Percentiles rank a stretch among this genome's conserved stretches.
phyloP scores from a whole-genome alignment of 2,797 vertebrate species.

The Triplophysa yarkandensis region DNA sequence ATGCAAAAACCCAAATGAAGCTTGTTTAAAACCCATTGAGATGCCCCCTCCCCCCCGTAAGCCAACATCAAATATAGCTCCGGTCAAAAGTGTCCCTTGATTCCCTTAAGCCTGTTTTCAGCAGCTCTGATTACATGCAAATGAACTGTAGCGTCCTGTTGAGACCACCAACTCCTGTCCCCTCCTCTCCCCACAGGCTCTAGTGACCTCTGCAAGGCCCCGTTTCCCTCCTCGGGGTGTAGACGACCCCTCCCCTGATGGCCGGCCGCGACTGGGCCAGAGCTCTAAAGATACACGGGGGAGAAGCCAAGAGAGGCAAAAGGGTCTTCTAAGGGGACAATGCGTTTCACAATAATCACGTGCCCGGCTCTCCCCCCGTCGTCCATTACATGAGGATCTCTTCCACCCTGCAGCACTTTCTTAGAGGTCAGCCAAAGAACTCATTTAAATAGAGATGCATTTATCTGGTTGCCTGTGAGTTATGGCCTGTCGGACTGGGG shows the following conservation, averaged over 20 bases:
- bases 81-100: slow-evolving; percentile 53
- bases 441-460: slow-evolving; percentile 66
- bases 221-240: slow-evolving; percentile 53
- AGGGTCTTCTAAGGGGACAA: slow-evolving; percentile 64
- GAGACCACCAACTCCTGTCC: slow-evolving; percentile 53
- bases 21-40: slow-evolving; percentile 32
- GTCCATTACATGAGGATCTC: slow-evolving; percentile 36
- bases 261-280: too few relatives aligned
- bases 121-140: slow-evolving; percentile 63
- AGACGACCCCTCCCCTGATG: slow-evolving; percentile 57
- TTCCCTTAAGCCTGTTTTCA: slow-evolving; percentile 57
- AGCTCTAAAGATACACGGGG: slow-evolving; percentile 59
- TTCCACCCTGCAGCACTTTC: slow-evolving; percentile 49
- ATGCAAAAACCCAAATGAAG: slow-evolving; percentile 48
- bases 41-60: slow-evolving; percentile 24
- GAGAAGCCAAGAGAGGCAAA: slow-evolving; percentile 52
- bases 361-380: slow-evolving; percentile 40
- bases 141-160: slow-evolving; percentile 61
- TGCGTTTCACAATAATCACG: slow-evolving; percentile 65
- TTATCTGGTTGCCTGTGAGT: slow-evolving; percentile 60
- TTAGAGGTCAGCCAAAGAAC: slow-evolving; percentile 62
- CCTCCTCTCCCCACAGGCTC: slow-evolving; percentile 47
- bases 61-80: slow-evolving; percentile 57
- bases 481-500: slow-evolving; percentile 53
- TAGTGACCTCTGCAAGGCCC: slow-evolving; percentile 62